A percentile compares a stretch with the other conserved stretches of the same genome.
Conservation (phyloP, 1,140 invertebrate genomes). For the Drosophila sucinea region DNA sequence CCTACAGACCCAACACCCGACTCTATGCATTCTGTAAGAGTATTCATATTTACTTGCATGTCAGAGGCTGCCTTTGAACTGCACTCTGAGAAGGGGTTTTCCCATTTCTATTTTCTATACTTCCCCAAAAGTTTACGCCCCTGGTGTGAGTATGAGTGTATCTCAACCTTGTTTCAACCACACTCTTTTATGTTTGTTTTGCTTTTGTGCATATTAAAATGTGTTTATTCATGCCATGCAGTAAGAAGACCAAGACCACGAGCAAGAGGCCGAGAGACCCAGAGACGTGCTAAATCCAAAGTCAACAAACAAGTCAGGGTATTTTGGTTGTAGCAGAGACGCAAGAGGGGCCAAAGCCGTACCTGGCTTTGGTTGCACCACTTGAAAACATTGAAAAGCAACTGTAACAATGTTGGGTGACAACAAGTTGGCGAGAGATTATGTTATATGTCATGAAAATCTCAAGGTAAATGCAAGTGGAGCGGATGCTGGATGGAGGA, state of each 20-base stretch:
- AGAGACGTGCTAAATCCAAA: slow-evolving; percentile 40
- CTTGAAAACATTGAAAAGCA: slow-evolving; percentile 39
- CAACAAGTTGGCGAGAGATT: slow-evolving; percentile 41
- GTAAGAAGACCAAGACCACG: slow-evolving; percentile 1
- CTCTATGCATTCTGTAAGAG: neutral
- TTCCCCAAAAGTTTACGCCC: neutral
- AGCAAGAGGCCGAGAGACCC: neutral
- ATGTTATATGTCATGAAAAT: slow-evolving; percentile 34
- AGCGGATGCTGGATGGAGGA: neutral
- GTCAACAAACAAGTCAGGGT: slow-evolving; percentile 49
- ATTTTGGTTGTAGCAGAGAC: no score
- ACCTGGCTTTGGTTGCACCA: slow-evolving; percentile 41
- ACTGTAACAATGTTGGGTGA: slow-evolving; percentile 34
- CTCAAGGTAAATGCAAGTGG: slow-evolving; percentile 51
- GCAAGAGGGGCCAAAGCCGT: slow-evolving; percentile 1
- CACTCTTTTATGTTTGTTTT: slow-evolving; percentile 41
- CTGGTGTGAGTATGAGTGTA: neutral
- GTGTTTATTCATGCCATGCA: slow-evolving; percentile 45
- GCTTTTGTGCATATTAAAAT: slow-evolving; percentile 46
- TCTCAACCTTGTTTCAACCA: slow-evolving; percentile 37
- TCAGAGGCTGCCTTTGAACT: neutral
- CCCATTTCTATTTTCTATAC: neutral
- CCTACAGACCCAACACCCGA: neutral
- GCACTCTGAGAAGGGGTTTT: neutral
- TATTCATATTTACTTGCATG: neutral